These are phyloP conservation scores for Deilephila elpenor DNA, from an alignment of 2,888 invertebrate species.

Conservation along the genomic window DNA sequence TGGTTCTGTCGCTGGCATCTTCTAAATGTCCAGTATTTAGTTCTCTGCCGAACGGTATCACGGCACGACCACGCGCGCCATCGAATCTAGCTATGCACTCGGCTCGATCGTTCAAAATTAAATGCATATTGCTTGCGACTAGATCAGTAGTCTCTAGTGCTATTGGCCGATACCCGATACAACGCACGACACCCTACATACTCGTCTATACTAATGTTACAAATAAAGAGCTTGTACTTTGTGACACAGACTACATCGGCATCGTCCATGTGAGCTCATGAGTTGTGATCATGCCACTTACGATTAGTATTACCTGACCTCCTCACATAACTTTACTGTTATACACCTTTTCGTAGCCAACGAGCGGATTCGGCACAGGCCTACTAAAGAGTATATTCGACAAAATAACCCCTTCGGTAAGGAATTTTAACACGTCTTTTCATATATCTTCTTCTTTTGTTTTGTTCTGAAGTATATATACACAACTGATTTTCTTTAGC, in stretches of 20 bases:
- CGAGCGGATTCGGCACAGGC: conserved; percentile 85
- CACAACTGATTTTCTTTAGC: conserved; percentile 69
- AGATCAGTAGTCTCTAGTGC: conserved; percentile 83
- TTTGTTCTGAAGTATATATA: conserved; percentile 54
- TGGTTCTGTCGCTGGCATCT: conserved; percentile 82
- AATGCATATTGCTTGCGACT: conserved; percentile 84
- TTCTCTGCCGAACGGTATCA: conserved; percentile 73
- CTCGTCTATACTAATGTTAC: conserved; percentile 65
- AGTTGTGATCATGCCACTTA: conserved; percentile 71
- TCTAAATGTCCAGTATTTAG: conserved; percentile 75
- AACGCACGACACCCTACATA: conserved; percentile 82
- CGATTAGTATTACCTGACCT: conserved; percentile 74
- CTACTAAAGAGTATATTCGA: conserved; percentile 86
- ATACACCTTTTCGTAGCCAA: conserved; percentile 85
- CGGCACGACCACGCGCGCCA: conserved; percentile 78
- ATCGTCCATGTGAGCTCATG: conserved; percentile 71
- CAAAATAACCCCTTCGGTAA: conserved; percentile 86
- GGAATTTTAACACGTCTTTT: conserved; percentile 84
- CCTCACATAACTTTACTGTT: conserved; percentile 79
- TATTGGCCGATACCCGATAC: conserved; percentile 81
- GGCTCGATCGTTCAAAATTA: conserved; percentile 81
- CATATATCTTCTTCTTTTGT: conserved; percentile 70
- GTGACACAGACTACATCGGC: conserved; percentile 75
- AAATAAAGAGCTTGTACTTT: conserved; percentile 84
- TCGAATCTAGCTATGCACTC: conserved; percentile 81